Conservation (phyloP, 2,113 vertebrate species). For the Bubo blakistoni region DNA sequence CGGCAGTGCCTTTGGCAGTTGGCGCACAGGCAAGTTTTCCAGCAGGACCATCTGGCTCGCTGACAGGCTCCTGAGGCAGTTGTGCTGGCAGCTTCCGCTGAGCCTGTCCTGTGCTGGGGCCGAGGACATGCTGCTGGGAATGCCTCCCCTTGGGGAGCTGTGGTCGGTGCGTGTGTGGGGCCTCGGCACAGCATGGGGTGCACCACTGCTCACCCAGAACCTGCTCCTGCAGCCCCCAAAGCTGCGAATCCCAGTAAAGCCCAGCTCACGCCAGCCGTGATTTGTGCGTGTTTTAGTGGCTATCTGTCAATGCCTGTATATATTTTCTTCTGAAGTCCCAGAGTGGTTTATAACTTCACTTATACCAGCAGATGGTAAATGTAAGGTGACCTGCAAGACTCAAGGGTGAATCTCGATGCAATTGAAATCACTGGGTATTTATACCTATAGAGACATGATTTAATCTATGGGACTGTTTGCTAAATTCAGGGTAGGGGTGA, state of each 20-base stretch:
- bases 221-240: neutral
- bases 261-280: rapidly evolving
- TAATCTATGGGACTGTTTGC: neutral
- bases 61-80: neutral
- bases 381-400: neutral
- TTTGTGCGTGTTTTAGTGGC: neutral
- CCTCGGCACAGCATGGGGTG: rapidly evolving
- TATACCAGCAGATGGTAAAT: neutral
- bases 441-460: neutral
- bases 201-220: neutral
- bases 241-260: neutral
- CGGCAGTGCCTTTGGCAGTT: neutral
- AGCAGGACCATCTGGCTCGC: conserved; percentile 25
- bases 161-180: rapidly evolving
- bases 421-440: neutral
- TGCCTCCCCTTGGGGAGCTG: rapidly evolving
- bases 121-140: neutral
- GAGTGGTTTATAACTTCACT: rapidly evolving
- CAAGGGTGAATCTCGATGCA: neutral
- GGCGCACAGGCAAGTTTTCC: neutral
- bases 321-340: neutral
- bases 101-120: neutral
- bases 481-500: neutral
- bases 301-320: neutral
- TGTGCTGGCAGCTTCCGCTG: neutral